Percentiles rank a stretch among this genome's conserved stretches.
Conservation (phyloP, 1,140 invertebrate genomes). For the Vollenhovia emeryi region DNA sequence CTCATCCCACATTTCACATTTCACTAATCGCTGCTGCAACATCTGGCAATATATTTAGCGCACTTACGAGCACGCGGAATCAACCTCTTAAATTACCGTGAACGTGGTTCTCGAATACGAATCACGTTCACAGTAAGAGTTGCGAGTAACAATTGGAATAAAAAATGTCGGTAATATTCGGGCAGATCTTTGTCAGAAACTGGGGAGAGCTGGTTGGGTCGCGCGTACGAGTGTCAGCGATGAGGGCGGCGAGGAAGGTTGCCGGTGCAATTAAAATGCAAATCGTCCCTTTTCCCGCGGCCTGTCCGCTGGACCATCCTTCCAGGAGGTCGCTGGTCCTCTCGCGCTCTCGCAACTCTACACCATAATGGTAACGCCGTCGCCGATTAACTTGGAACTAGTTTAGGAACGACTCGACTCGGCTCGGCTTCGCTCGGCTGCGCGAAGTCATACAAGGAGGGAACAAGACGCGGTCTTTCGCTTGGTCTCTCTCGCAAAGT, state of each 20-base stretch:
- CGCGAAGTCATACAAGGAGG: conserved; percentile 46
- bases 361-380: conserved; percentile 69
- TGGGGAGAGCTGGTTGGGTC: conserved; percentile 42
- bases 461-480: conserved; percentile 56
- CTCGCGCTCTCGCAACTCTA: conserved; percentile 58
- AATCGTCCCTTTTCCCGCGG: conserved; percentile 79
- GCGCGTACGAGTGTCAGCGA: conserved; percentile 36
- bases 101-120: not conserved
- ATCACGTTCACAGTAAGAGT: too few relatives aligned
- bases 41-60: conserved; percentile 44
- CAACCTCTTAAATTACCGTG: conserved; percentile 14
- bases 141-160: conserved; percentile 24
- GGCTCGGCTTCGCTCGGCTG: conserved; percentile 40
- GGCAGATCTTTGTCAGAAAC: not conserved
- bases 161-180: conserved; percentile 10
- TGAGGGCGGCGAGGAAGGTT: conserved; percentile 53
- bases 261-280: conserved; percentile 80
- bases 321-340: conserved; percentile 49
- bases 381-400: conserved; percentile 79
- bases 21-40: conserved; percentile 16
- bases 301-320: conserved; percentile 55
- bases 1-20: conserved; percentile 36
- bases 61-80: conserved; percentile 14
- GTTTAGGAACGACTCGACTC: conserved; percentile 72
- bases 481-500: conserved; percentile 60